Evolutionary conservation across 1,140 invertebrate genomes (phyloP).

Genomic region (Magallana ariakensis): DNA sequence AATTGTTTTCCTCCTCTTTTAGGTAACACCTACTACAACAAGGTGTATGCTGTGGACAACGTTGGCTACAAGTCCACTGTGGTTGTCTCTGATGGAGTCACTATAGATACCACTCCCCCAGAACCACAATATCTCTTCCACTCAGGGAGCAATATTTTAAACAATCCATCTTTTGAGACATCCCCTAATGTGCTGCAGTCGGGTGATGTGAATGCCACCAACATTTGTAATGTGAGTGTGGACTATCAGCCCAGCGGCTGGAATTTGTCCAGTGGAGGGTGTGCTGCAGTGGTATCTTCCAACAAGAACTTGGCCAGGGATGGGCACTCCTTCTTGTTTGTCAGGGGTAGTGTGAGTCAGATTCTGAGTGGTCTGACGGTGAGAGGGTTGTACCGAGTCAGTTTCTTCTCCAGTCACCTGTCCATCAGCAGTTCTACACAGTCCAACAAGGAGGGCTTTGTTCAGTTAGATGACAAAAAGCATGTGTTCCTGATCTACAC

Average conservation of each 20-base stretch:
- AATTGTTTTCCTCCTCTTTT: neutral
- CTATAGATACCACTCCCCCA: slow-evolving; percentile 63
- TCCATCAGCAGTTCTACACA: slow-evolving; percentile 39
- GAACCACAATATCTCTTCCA: slow-evolving; percentile 25
- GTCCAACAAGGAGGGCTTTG: slow-evolving; percentile 57
- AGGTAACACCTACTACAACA: slow-evolving; percentile 61
- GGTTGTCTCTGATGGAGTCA: slow-evolving; percentile 68
- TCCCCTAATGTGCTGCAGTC: slow-evolving; percentile 18
- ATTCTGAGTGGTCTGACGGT: neutral
- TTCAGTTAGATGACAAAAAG: slow-evolving; percentile 41
- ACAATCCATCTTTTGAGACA: slow-evolving; percentile 65
- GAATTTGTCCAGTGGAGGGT: slow-evolving; percentile 21
- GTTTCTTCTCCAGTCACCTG: slow-evolving; percentile 54
- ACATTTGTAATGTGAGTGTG: slow-evolving; percentile 25
- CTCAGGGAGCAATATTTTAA: slow-evolving; percentile 56
- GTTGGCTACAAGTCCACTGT: slow-evolving; percentile 61
- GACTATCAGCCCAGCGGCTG: slow-evolving; percentile 37
- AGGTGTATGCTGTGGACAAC: slow-evolving; percentile 64
- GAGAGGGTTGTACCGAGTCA: slow-evolving; percentile 47
- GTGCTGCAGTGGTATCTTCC: slow-evolving; percentile 47
- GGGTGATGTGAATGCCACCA: slow-evolving; percentile 30
- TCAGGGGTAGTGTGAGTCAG: slow-evolving; percentile 52
- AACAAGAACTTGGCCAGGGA: slow-evolving; percentile 39
- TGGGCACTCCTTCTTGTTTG: slow-evolving; percentile 45
- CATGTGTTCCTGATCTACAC: slow-evolving; percentile 60